phyloP scores from a whole-genome alignment of 2,113 vertebrate genomes.

The Zosterops borbonicus region DNA sequence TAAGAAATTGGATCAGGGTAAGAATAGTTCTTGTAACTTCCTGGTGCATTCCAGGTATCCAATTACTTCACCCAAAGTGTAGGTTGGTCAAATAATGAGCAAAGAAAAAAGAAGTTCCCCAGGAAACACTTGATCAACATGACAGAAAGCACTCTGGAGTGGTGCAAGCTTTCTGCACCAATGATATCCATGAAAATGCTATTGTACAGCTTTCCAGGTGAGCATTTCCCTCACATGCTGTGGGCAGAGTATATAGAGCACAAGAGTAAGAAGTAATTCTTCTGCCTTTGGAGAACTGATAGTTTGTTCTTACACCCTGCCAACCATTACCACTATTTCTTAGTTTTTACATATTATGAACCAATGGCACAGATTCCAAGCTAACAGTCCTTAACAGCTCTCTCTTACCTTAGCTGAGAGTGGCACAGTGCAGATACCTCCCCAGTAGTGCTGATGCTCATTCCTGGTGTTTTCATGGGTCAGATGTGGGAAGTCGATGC shows the following conservation, averaged over 20 bases:
- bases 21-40: neutral
- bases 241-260: neutral
- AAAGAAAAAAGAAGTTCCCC: neutral
- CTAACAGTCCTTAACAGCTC: neutral
- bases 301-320: neutral
- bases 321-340: neutral
- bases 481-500: neutral
- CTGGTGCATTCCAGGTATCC: neutral
- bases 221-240: neutral
- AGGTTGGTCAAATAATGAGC: neutral
- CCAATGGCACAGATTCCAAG: neutral
- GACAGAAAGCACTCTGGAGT: neutral
- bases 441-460: rapidly evolving
- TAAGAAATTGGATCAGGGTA: neutral
- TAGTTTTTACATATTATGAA: neutral
- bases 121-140: neutral
- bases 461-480: neutral
- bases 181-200: neutral
- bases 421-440: neutral
- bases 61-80: neutral
- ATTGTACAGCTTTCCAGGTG: neutral
- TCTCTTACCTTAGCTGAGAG: neutral
- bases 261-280: neutral
- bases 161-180: neutral
- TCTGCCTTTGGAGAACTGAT: neutral